Base-by-base conservation (phyloP, 2,888 invertebrate genomes). In the Drosophila pegasa region DNA sequence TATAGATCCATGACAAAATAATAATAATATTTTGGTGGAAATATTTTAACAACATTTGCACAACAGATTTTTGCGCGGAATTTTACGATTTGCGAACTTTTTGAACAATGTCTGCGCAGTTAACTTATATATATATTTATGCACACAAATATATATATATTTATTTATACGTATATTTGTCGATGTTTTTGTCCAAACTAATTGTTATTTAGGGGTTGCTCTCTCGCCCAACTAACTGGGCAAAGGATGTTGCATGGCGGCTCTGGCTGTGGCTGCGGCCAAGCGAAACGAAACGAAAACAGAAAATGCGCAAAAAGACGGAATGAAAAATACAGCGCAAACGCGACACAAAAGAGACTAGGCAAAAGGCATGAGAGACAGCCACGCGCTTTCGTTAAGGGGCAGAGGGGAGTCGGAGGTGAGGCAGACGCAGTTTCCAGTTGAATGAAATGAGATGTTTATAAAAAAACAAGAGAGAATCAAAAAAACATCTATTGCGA, bases 301-400 rank as follows among this genome's bases (percentile, higher is more conserved):
- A 88, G 80, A 84, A 79, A 77, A 88, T 85, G 82, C 85, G 89
- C 89, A 88, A 88, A 87, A 87, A 78, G 58, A 63, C 58, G 55
- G 47, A 70, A 70, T 47, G 64, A 70, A 73, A 45, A 70, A 88
- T 74, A 87, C 85, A 71, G 89, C 89, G 89, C 83, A 84, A 84
- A 80, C 89, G 87, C 87, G 79, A 75, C 63, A 81, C 82, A 78
- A 72, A 79, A 81, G 79, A 67, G 61, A 79, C 68, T 38, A 68
- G 52, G 51, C 77, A 57, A 55, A 64, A 68, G 45, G 69, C 25
- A 59, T 16, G 63, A 75, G 62, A 67, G 60, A 41, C 75, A 67
- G 25, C 66, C 72, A 76, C 72, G 72, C 75, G 71, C 68, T 76
- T 75, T 71, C 48, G 20, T 33, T 47, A 47, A 12, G 50, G 40